Base-by-base conservation (phyloP, 2,888 invertebrate species). In the Strigamia maritima region DNA sequence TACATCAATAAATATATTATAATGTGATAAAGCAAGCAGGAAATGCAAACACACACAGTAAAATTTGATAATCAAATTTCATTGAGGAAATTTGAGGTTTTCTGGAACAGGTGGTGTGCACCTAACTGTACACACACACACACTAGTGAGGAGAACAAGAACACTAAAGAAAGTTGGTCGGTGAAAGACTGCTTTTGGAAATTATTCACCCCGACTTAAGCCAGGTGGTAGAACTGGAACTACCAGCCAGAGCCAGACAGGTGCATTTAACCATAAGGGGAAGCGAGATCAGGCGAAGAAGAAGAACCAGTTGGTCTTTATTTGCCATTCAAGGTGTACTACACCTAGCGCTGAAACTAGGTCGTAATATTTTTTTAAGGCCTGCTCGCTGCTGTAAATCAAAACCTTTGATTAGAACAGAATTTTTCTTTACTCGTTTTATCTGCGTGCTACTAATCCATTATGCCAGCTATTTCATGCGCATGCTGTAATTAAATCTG, bases 401-500 rank as follows among this genome's bases (percentile, higher is more conserved):
- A 60, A 60, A 60, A 60, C 49, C 24, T 60, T 60, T 60, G 22
- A 60, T 60, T 60, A 44, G 40, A 44, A 44, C n/a, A n/a, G n/a
- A n/a, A n/a, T n/a, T n/a, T n/a, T n/a, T 44, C 10, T 44, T 44
- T 44, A 44, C 40, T 16, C 40, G 40, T 19, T 19, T 60, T 60
- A 8, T 10, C 8, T 22, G 60, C 60, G 22, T 60, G 60, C 22
- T 60, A 60, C 8, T 19, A 19, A 60, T 60, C 60, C 22, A 19
- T 60, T 60, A 60, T 60, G 60, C 24, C 60, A 60, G 60, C 22
- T 60, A 60, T 24, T 22, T 60, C 60, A 22, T 24, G 22, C 24
- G 22, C 60, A 19, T n/a, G 60, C 3, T 24, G 60, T 60, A 60
- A 60, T 60, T 60, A 60, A 60, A 60, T 60, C 60, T 19, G 22